Evolutionary conservation across 2,797 vertebrate species (phyloP), one percentile per base, ranked within the genome.

Genomic region (Meda fulgida): DNA sequence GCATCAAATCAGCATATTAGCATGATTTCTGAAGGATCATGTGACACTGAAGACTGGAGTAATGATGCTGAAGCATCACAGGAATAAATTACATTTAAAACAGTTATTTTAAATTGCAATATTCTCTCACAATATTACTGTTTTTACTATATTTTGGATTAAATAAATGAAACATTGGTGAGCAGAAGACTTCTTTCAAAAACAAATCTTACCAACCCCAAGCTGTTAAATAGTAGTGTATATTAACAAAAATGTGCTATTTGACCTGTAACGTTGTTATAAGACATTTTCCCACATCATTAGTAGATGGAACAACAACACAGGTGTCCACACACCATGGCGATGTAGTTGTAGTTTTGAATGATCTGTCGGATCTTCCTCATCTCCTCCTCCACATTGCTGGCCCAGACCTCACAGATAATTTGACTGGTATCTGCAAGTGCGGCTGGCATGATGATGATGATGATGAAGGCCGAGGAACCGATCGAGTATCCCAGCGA

Each of bases 361-460:
- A 99, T 97, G 26, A 99, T 97, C 91, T 98, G 97, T 43, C 98
- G 94, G 87, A 99, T 99, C 90, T 98, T 99, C 91, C 97, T 96
- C 98, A 99, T 99, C 91, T 99, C 98, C 48, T 99, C 97, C 89
- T 99, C 98, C 88, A 99, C 95, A 82, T 99, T 99, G 94, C 97
- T 97, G 63, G 98, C 98, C 98, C 98, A 99, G 82, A 99, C 98
- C 88, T 99, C 98, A 92, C 98, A 99, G 94, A 99, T 99, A 76
- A 99, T 97, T 93, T 99, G 98, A 92, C 97, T 98, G 89, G 97
- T 97, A 93, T 99, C 98, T 91, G 96, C 97, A 89, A 98, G 96
- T 86, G 98, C 98, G 51, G 97, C 98, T 88, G 98, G 98, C 98
- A 99, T 99, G 83, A 72, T 84, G 73, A 78, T 93, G 92, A 96